phyloP scores from a whole-genome alignment of 2,113 vertebrate species.

The Grantiella picta region DNA sequence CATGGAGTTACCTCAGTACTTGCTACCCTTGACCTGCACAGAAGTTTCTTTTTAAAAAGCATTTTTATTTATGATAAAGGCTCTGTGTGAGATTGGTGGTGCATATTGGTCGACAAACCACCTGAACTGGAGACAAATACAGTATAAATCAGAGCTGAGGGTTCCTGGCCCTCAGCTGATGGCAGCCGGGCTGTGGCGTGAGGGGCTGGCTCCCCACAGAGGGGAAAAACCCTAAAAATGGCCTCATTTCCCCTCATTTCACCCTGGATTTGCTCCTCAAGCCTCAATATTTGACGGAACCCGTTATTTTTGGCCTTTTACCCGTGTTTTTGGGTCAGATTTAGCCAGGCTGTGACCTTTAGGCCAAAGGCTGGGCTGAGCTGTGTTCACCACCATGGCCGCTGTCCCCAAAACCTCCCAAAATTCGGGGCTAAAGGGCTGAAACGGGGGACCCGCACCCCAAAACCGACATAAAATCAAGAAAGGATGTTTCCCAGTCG shows the following conservation, averaged over 20 bases:
- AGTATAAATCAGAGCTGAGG: not conserved
- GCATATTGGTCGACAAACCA: rapidly evolving
- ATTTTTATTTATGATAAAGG: not conserved
- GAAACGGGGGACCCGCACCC: rapidly evolving
- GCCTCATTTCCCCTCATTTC: rapidly evolving
- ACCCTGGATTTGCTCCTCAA: not conserved
- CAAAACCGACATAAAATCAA: not conserved
- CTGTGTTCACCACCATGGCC: rapidly evolving
- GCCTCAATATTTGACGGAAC: rapidly evolving
- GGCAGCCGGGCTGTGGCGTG: rapidly evolving
- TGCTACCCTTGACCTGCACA: too few species aligned
- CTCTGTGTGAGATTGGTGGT: rapidly evolving
- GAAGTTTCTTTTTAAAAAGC: rapidly evolving
- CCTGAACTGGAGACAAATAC: rapidly evolving
- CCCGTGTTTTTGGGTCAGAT: rapidly evolving
- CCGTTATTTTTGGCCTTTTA: not conserved
- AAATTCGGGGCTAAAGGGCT: not conserved
- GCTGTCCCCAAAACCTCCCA: rapidly evolving
- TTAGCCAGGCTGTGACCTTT: rapidly evolving
- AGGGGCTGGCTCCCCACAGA: not conserved
- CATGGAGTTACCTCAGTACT: rapidly evolving
- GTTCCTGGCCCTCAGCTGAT: too few species aligned
- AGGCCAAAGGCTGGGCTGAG: not conserved
- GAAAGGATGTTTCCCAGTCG: rapidly evolving
- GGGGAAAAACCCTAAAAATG: not conserved